A percentile compares a stretch with the other conserved stretches of the same genome.
These are phyloP conservation scores for Plectropomus leopardus DNA, from an alignment of 2,113 vertebrate genomes.

Conservation along the genomic window DNA sequence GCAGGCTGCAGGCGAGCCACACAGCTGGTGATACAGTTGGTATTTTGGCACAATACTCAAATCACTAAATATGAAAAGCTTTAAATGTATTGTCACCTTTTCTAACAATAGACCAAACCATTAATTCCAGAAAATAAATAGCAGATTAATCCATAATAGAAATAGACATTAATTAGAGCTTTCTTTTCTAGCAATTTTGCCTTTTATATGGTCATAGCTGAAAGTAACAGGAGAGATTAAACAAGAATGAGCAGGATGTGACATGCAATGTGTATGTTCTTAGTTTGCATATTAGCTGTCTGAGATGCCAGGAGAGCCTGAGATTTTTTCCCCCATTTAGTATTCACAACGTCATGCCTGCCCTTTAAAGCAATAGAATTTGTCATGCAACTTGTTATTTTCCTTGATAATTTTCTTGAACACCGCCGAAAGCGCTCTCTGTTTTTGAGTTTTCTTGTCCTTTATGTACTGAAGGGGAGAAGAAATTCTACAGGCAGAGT, in stretches of 20 bases:
- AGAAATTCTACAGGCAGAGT: background rate
- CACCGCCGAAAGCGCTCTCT: too few species aligned
- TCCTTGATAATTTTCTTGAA: background rate
- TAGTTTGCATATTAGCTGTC: background rate
- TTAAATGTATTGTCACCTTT: too few species aligned
- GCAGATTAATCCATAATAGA: too few species aligned
- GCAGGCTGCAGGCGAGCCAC: background rate
- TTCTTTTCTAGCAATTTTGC: background rate
- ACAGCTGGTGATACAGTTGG: background rate
- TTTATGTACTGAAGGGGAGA: background rate
- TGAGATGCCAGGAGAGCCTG: too few species aligned
- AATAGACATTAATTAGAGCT: too few species aligned
- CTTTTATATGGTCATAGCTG: too few species aligned
- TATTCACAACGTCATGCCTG: too few species aligned
- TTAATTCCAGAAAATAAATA: too few species aligned
- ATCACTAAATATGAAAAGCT: background rate
- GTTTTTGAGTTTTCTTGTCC: background rate
- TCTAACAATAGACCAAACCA: too few species aligned
- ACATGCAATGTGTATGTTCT: too few species aligned
- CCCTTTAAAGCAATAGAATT: background rate
- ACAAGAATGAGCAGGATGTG: background rate
- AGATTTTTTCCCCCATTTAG: too few species aligned
- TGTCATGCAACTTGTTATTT: background rate
- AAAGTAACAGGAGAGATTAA: background rate
- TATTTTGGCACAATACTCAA: background rate